Percentiles rank a stretch among this genome's conserved stretches.
These are phyloP conservation scores for Anticlea derivata DNA, from an alignment of 2,888 invertebrate species.

Conservation along the genomic window DNA sequence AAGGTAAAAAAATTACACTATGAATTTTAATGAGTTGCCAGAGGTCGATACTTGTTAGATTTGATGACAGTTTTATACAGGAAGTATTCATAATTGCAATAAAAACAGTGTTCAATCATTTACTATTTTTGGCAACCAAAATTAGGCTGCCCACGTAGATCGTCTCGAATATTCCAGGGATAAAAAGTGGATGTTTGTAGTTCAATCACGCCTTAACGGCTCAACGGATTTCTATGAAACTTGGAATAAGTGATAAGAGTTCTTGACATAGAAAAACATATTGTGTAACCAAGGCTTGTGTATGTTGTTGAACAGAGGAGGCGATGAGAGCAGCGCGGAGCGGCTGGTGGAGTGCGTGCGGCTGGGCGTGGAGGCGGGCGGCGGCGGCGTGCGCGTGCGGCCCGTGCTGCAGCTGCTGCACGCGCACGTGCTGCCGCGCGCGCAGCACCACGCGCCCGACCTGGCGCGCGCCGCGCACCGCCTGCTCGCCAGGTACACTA, in stretches of 20 bases:
- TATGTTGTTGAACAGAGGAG: conserved; percentile 48
- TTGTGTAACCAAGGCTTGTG: too few relatives aligned
- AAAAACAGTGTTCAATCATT: conserved; percentile 2
- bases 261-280: too few relatives aligned
- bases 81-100: neutral
- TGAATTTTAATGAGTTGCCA: conserved; percentile 14
- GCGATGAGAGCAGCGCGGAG: conserved; percentile 84
- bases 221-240: too few relatives aligned
- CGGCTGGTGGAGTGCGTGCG: conserved; percentile 77
- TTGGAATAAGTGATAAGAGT: too few relatives aligned
- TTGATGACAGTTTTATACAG: conserved; percentile 14
- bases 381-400: conserved; percentile 71
- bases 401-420: conserved; percentile 68
- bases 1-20: too few relatives aligned
- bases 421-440: conserved; percentile 64
- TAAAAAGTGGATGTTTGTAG: too few relatives aligned
- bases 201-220: too few relatives aligned
- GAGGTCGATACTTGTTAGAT: neutral
- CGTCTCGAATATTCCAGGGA: too few relatives aligned
- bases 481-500: conserved; percentile 59
- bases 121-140: neutral
- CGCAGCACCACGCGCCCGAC: conserved; percentile 53
- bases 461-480: conserved; percentile 67
- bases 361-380: conserved; percentile 76
- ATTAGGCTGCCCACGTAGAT: too few relatives aligned